Evolutionary conservation across 2,888 invertebrate species (phyloP), one percentile per base, ranked within the genome.

Genomic region (Gymnosoma rotundatum): DNA sequence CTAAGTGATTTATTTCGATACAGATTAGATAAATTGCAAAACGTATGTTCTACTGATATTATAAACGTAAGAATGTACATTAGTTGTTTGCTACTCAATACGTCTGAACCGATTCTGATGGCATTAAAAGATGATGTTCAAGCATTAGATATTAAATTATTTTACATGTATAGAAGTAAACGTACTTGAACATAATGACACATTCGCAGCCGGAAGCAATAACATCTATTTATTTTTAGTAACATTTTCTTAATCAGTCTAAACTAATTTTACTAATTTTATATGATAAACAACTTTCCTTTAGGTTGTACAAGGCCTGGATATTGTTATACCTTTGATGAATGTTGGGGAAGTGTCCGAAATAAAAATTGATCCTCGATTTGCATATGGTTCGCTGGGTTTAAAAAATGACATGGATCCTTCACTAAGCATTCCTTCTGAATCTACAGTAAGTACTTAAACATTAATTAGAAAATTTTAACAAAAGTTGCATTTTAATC

Each of bases 281-380:
- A 52, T 52, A 2, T 18, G 18, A 18, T 18, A 9, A 8, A 9
- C 0, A 14, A n/a, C n/a, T 18, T 52, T 52, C 20, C 42, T 52
- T 58, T 67, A 94, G 94, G 91, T 95, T 10, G 92, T 95, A 70
- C 95, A 96, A 95, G 98, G 98, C 10, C 90, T 98, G 89, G 98
- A 98, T 92, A 93, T 98, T 92, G 95, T 96, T 20, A 91, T 98
- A 86, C 95, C 97, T 32, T 93, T 98, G 87, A 98, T 98, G 98
- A 94, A 96, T 90, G 93, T 95, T 88, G 96, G 95, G 0, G 98
- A 98, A 93, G 93, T 94, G 87, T 95, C 96, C 78, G 93, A 95
- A 86, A 91, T 98, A 63, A 94, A 94, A 90, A 93, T 98, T 70
- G 94, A 95, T 84, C 93, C 97, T 4, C 94, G 97, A 87, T 97